These are phyloP conservation scores for Cheumatopsyche charites DNA, from an alignment of 1,140 invertebrate species.

Conservation along the genomic window DNA sequence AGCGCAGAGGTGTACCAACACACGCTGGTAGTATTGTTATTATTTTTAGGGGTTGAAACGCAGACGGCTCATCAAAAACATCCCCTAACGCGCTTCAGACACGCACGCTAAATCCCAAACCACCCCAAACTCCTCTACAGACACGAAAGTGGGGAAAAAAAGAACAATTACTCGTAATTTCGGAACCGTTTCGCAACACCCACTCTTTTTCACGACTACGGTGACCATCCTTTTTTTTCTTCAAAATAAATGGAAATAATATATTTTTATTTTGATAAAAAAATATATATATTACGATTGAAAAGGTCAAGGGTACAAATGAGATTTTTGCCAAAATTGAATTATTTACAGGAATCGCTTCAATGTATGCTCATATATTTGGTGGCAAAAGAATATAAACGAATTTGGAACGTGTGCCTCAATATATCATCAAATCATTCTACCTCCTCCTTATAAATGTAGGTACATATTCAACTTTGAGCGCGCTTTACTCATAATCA, in stretches of 20 bases:
- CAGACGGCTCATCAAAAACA: constrained; percentile 39
- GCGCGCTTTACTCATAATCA: no score
- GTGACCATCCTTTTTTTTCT: background rate
- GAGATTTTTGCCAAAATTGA: no score
- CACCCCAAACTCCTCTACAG: constrained; percentile 15
- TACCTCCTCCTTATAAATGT: no score
- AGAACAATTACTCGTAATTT: constrained; percentile 46
- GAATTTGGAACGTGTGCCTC: no score
- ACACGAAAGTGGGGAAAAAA: constrained; percentile 34
- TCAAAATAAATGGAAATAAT: background rate
- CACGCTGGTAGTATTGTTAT: constrained; percentile 27
- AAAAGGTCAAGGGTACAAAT: no score
- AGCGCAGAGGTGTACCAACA: constrained; percentile 15
- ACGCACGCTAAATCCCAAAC: constrained; percentile 15
- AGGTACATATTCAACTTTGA: no score
- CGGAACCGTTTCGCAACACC: constrained; percentile 41
- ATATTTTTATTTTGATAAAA: no score
- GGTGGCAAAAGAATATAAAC: no score
- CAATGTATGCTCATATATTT: no score
- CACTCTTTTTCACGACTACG: background rate
- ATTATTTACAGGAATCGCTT: no score
- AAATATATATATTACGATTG: no score
- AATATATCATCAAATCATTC: no score
- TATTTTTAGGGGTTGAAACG: constrained; percentile 21
- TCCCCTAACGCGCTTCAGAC: constrained; percentile 23